Base-by-base conservation (phyloP, 2,113 vertebrate species). In the Nycticryphes semicollaris region DNA sequence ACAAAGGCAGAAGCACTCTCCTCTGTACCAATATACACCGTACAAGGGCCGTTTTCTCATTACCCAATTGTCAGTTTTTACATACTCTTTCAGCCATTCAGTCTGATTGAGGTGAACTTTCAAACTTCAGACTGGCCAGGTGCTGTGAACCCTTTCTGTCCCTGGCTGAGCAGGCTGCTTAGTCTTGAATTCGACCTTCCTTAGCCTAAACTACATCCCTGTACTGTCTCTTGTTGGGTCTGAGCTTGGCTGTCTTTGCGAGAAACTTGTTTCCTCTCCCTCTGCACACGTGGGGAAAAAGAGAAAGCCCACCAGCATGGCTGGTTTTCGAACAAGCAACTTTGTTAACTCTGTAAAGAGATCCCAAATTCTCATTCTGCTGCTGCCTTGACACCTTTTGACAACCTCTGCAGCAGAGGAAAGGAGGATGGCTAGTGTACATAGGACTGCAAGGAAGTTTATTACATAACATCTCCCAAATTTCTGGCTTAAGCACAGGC, bases 101-200 rank as follows among this genome's bases (percentile, higher is more conserved):
- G 3, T 45, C 6, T 12, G 31, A 41, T 14, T 59, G 28, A 82
- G 43, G 27, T 22, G 54, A 60, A 25, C 56, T 69, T 84, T 27
- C 4, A 15, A 25, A 2, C 5, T 6, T 68, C 5, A 0, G 0
- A 6, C 2, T 9, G 25, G 8, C 28, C n/a, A 15, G 18, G 27
- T 0, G 4, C 64, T 48, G n/a, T 28, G 37, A 62, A 23, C 18
- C 27, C 28, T 53, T 16, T n/a, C n/a, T 37, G 4, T 12, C 8
- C 16, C 39, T 45, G 16, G 47, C 18, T 5, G 12, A 67, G 41
- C 35, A 20, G 28, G 6, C 14, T 62, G 21, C 35, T 33, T 28
- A 21, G 11, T 16, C 30, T 23, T 45, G 22, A 43, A 12, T 33
- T 28, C 50, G 43, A 16, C 15, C 48, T 30, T 43, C 19, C 53